Percentiles rank a stretch among this genome's conserved stretches.
Evolutionary conservation across 2,797 vertebrate genomes (phyloP).

Genomic region (Vultur gryphus): DNA sequence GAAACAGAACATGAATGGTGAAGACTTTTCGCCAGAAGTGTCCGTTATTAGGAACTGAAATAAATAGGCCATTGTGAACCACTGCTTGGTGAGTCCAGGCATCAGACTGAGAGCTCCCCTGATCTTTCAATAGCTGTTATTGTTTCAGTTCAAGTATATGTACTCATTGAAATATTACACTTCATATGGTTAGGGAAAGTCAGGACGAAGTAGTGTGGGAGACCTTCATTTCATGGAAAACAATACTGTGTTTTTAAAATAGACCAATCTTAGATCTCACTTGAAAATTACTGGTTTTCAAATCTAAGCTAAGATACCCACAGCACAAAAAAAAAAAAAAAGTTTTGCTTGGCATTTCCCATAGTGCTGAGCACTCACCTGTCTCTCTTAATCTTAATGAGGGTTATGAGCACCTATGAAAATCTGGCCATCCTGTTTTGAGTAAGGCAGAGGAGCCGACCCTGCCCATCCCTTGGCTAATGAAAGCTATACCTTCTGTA

Average conservation of each 20-base stretch:
- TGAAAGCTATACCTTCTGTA: not conserved
- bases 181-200: not conserved
- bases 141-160: not conserved
- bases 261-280: not conserved
- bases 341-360: not conserved
- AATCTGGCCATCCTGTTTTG: accelerated
- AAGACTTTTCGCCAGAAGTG: not conserved
- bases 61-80: not conserved
- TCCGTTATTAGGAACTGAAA: not conserved
- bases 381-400: not conserved
- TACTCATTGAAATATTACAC: not conserved
- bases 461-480: not conserved
- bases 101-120: not conserved
- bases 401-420: not conserved
- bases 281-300: not conserved
- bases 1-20: not conserved
- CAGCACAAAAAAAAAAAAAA: no score
- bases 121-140: not conserved
- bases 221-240: not conserved
- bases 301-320: not conserved
- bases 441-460: not conserved
- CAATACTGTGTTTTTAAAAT: not conserved
- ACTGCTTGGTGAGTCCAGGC: not conserved
- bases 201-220: not conserved
- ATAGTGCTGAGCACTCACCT: not conserved